Conservation (phyloP, 2,888 invertebrate species). For the Pterobdella sp. region DNA sequence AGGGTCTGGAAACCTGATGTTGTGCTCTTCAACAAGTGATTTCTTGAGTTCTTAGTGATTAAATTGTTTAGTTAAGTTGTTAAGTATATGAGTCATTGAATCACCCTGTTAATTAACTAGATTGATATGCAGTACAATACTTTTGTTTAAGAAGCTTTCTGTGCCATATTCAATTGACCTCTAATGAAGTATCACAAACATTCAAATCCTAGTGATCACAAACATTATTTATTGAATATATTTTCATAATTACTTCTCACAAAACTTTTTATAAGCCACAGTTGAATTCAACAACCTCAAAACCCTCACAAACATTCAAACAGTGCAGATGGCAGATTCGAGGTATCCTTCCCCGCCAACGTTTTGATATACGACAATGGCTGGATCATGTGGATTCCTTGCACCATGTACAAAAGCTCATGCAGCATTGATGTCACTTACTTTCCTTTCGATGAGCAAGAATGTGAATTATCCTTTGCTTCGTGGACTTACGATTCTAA, state of each 20-base stretch:
- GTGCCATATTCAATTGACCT: too few species aligned
- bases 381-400: slow-evolving; percentile 92
- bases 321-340: slow-evolving; percentile 99
- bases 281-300: not conserved
- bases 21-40: slow-evolving; percentile 32
- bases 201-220: too few species aligned
- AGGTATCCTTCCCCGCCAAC: slow-evolving; percentile 97
- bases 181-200: too few species aligned
- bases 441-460: slow-evolving; percentile 98
- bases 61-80: too few species aligned
- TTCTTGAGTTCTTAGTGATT: too few species aligned
- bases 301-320: not conserved
- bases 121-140: too few species aligned
- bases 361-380: slow-evolving; percentile 91
- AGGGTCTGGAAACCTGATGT: slow-evolving; percentile 33
- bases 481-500: slow-evolving; percentile 50
- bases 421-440: slow-evolving; percentile 98
- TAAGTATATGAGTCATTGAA: too few species aligned
- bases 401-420: slow-evolving; percentile 97
- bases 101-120: too few species aligned
- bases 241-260: too few species aligned
- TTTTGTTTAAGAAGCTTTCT: too few species aligned
- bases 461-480: slow-evolving; percentile 98
- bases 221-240: too few species aligned
- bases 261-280: too few species aligned